A percentile compares a stretch with the other conserved stretches of the same genome.
These are phyloP conservation scores for Ophion ventricosus DNA, from an alignment of 2,888 invertebrate species.

Conservation along the genomic window DNA sequence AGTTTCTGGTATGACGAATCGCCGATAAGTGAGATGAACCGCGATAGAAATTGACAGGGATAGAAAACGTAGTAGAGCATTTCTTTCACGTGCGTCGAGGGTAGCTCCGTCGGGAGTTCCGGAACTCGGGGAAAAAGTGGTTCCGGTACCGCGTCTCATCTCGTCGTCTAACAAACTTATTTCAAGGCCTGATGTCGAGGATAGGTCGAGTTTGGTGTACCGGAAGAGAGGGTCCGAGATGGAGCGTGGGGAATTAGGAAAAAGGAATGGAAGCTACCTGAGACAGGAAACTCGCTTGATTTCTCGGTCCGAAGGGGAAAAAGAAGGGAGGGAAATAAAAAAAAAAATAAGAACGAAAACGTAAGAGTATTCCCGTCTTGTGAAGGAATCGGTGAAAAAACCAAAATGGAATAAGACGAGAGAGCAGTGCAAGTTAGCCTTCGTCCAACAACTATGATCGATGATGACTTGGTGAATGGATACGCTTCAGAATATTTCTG, in stretches of 20 bases:
- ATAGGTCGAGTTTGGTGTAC: constrained; percentile 68
- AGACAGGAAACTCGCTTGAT: constrained; percentile 58
- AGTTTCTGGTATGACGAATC: constrained; percentile 19
- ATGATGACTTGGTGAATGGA: constrained; percentile 61
- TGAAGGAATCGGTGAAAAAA: constrained; percentile 53
- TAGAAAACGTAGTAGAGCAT: constrained; percentile 35
- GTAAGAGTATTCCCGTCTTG: neutral
- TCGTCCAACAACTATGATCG: constrained; percentile 64
- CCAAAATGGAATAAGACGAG: constrained; percentile 56
- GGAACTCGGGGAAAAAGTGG: constrained; percentile 64
- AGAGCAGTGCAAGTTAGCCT: constrained; percentile 25
- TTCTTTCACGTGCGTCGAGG: constrained; percentile 34
- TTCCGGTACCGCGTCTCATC: constrained; percentile 38
- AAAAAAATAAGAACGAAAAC: constrained; percentile 43
- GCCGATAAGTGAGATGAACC: constrained; percentile 17
- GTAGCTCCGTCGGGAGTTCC: constrained; percentile 71
- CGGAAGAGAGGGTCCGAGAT: constrained; percentile 51
- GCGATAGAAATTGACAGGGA: constrained; percentile 14
- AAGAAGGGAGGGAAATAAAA: constrained; percentile 51
- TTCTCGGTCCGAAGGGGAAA: constrained; percentile 32
- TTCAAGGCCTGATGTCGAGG: constrained; percentile 62
- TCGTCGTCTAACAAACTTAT: constrained; percentile 78
- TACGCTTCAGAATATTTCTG: constrained; percentile 54
- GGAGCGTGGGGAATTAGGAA: constrained; percentile 41
- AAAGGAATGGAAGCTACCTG: constrained; percentile 54